Evolutionary conservation across 2,113 vertebrate species (phyloP).

Genomic region (Garra rufa): DNA sequence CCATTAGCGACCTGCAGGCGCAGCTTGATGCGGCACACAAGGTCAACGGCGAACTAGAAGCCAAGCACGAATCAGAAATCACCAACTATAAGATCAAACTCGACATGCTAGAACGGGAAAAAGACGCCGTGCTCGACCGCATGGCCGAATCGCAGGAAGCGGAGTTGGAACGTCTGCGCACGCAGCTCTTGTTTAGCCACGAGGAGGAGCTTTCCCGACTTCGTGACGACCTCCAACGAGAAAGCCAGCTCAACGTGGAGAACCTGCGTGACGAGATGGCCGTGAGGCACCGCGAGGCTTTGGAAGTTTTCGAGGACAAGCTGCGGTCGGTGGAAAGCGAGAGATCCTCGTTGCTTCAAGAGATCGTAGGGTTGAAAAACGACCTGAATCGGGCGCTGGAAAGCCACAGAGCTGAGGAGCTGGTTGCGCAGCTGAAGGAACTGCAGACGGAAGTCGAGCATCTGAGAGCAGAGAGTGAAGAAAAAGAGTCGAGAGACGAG

Average conservation of each 20-base stretch:
- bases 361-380: constrained; percentile 84
- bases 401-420: constrained; percentile 81
- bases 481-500: constrained; percentile 61
- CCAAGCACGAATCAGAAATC: constrained; percentile 91
- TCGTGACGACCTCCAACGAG: constrained; percentile 82
- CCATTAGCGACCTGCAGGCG: constrained; percentile 79
- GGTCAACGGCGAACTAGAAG: constrained; percentile 80
- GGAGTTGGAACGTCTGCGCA: constrained; percentile 91
- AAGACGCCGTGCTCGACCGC: constrained; percentile 91
- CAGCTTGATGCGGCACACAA: constrained; percentile 80
- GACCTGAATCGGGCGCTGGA: constrained; percentile 62
- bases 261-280: constrained; percentile 86
- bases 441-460: constrained; percentile 86
- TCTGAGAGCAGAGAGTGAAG: constrained; percentile 78
- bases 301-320: constrained; percentile 79
- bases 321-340: constrained; percentile 77
- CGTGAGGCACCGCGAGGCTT: constrained; percentile 75
- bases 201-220: constrained; percentile 91
- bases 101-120: constrained; percentile 96
- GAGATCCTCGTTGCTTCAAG: constrained; percentile 73
- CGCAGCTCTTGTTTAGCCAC: constrained; percentile 93
- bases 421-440: constrained; percentile 79
- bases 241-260: constrained; percentile 82
- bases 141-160: constrained; percentile 98
- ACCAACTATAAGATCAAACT: constrained; percentile 98